Base-by-base conservation (phyloP, 2,888 invertebrate species). In the Drosophila hamatofila region DNA sequence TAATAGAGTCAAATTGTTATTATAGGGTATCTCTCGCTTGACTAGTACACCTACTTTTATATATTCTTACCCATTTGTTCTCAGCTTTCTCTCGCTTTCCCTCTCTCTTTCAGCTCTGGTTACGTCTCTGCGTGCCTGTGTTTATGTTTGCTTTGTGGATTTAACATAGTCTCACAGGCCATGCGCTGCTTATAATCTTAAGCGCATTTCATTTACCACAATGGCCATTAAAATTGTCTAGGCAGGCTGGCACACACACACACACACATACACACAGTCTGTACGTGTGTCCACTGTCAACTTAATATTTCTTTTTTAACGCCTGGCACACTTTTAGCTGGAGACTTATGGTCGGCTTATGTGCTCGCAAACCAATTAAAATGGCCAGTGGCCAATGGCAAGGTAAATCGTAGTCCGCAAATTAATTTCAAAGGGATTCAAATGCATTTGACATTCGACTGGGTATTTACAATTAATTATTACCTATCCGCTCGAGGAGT, bases 131-230 rank as follows among this genome's bases (percentile, higher is more conserved):
- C 44, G 35, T 78, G 71, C 70, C 81, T 85, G 74, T 88, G 79
- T 70, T 85, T 88, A 78, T 85, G 66, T 84, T 84, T 85, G 81
- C 85, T 81, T 83, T 88, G 80, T 78, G 84, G 85, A 78, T 16
- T 84, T 71, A 75, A 82, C 82, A 84, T 65, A 64, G 80, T 65
- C 79, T 72, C 78, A n/a, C 80, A 67, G 75, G 41, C 58, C 73
- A 71, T 66, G 72, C 55, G 67, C 68, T 59, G 68, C 79, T 81
- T 85, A 88, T 85, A 85, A 88, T 85, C 84, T 85, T 85, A 88
- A 85, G 86, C 84, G 88, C 88, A 83, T 85, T 88, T 88, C 84
- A 83, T 80, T 88, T 88, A 83, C 88, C 84, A 81, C 88, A 88
- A 81, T 79, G 79, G 79, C 81, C 81, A 81, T 81, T 81, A 81